Conservation (phyloP, 92 coral and sea anemone species). For the Isaurus tuberculatus region DNA sequence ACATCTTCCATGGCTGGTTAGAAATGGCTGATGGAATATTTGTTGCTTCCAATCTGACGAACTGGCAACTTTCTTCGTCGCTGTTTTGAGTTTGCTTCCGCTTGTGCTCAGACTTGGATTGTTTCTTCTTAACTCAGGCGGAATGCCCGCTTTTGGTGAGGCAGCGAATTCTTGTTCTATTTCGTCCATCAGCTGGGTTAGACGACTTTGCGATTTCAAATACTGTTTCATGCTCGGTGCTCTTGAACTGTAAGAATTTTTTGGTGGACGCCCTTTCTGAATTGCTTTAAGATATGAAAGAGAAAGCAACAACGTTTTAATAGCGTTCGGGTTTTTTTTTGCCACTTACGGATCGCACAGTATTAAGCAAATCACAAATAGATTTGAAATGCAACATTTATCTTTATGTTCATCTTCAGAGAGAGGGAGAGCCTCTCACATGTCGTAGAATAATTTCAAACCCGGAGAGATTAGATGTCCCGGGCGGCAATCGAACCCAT, state of each 20-base stretch:
- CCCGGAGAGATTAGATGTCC: too few species aligned
- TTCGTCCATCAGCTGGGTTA: neutral
- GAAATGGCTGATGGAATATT: neutral
- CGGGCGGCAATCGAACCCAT: too few species aligned
- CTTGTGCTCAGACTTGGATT: neutral
- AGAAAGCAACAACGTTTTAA: neutral
- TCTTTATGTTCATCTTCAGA: too few species aligned
- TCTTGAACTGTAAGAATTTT: slow-evolving; percentile 2
- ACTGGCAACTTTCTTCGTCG: neutral
- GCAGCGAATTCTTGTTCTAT: neutral
- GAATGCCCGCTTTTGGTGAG: neutral
- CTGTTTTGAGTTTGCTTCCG: neutral
- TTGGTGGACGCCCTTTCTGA: slow-evolving; percentile 23
- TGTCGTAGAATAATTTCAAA: too few species aligned
- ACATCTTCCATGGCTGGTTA: neutral
- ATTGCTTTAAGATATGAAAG: slow-evolving; percentile 8
- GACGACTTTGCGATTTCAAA: neutral
- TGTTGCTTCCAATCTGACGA: neutral
- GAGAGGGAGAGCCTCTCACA: too few species aligned
- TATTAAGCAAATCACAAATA: neutral
- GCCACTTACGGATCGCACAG: neutral
- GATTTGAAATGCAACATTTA: too few species aligned
- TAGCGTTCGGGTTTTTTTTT: neutral
- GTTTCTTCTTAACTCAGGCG: neutral
- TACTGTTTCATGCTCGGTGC: neutral